Conservation (phyloP, 1,140 invertebrate species). For the Diachasmimorpha longicaudata region DNA sequence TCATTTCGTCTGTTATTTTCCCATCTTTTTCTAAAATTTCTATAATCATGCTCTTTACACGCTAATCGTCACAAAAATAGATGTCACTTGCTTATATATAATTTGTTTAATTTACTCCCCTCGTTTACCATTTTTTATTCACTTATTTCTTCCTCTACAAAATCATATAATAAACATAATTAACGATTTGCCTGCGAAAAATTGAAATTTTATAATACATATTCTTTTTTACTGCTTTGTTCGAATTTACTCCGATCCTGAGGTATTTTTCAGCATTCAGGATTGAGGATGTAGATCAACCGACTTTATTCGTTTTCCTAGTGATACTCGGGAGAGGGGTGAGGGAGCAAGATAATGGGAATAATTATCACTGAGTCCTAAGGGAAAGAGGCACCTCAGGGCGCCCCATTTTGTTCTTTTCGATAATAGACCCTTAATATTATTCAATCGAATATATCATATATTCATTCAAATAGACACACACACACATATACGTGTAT, state of each 20-base stretch:
- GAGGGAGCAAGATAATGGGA: neutral
- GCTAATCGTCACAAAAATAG: constrained; percentile 32
- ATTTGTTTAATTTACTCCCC: constrained; percentile 20
- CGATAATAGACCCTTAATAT: neutral
- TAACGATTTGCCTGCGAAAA: constrained; percentile 31
- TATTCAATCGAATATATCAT: constrained; percentile 23
- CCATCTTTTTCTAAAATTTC: neutral
- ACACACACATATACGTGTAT: constrained; percentile 30
- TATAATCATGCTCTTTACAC: neutral
- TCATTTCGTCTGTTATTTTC: neutral
- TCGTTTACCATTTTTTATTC: constrained; percentile 5
- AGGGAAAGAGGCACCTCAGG: neutral
- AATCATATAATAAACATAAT: constrained; percentile 15
- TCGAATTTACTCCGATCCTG: neutral
- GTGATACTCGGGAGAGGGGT: neutral
- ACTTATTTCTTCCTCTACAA: constrained; percentile 11
- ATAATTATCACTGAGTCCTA: neutral
- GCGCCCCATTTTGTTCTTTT: neutral
- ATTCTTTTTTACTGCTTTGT: constrained; percentile 8
- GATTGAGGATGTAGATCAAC: neutral
- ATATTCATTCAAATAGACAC: constrained; percentile 29
- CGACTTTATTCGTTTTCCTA: neutral
- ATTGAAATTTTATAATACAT: constrained; percentile 21
- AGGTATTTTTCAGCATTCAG: neutral
- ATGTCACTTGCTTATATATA: constrained; percentile 26